Percentiles rank a stretch among this genome's conserved stretches.
Conservation (phyloP, 2,888 invertebrate genomes). For the Melipona beecheii region DNA sequence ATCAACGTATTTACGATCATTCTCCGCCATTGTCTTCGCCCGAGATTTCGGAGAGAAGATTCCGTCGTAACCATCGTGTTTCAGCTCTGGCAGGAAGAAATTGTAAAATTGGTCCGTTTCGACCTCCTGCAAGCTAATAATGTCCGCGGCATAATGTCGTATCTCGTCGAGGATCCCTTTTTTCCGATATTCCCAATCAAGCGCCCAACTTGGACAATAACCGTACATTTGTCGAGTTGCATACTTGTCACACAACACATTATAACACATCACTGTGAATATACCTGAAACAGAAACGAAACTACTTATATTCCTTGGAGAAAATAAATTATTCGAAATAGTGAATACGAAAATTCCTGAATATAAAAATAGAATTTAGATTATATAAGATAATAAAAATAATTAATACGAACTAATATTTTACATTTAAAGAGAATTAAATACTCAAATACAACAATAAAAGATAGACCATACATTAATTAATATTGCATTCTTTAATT, state of each 20-base stretch:
- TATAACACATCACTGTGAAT: slow-evolving; percentile 99
- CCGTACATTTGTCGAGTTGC: slow-evolving; percentile 99
- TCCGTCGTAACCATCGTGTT: slow-evolving; percentile 95
- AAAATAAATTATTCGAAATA: no score
- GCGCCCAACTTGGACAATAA: slow-evolving; percentile 99
- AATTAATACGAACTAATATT: no score
- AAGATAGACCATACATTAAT: no score
- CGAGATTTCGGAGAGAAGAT: slow-evolving; percentile 99
- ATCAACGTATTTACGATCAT: slow-evolving; percentile 98
- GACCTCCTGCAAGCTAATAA: slow-evolving; percentile 98
- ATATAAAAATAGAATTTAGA: no score
- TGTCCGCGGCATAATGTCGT: slow-evolving; percentile 97
- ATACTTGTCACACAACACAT: slow-evolving; percentile 99
- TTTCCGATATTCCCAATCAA: slow-evolving; percentile 99
- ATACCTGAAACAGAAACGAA: slow-evolving; percentile 88
- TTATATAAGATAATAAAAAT: no score
- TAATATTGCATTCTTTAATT: no score
- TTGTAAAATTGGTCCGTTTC: slow-evolving; percentile 99
- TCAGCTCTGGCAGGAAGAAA: slow-evolving; percentile 97
- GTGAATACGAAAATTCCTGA: no score
- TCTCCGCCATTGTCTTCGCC: slow-evolving; percentile 98
- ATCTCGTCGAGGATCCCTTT: slow-evolving; percentile 99
- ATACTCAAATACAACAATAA: no score
- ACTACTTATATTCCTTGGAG: not conserved
- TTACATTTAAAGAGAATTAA: no score